Percentiles rank a stretch among this genome's conserved stretches.
Conservation (phyloP, 2,888 invertebrate species). For the Germaria angustata region DNA sequence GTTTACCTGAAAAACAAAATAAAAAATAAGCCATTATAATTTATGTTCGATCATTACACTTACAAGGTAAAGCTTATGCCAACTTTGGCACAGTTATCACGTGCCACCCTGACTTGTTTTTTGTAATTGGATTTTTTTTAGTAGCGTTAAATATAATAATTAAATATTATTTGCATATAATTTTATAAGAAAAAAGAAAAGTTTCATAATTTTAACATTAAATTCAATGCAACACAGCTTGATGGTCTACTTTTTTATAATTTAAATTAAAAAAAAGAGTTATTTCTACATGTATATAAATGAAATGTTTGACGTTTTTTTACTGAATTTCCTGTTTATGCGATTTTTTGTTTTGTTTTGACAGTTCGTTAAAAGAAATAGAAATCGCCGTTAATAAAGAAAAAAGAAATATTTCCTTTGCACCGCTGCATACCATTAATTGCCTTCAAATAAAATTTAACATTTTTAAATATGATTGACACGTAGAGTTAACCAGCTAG, state of each 20-base stretch:
- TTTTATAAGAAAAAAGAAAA: conserved; percentile 9
- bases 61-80: conserved; percentile 23
- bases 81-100: conserved; percentile 57
- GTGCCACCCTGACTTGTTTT: conserved; percentile 57
- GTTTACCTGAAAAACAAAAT: conserved; percentile 38
- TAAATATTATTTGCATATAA: conserved; percentile 58
- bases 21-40: conserved; percentile 5
- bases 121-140: conserved; percentile 19
- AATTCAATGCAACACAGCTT: conserved; percentile 28
- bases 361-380: background rate
- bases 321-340: conserved; percentile 54
- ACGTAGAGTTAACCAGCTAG: conserved; percentile 41
- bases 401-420: conserved; percentile 17
- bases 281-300: conserved; percentile 26
- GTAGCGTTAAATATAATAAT: conserved; percentile 53
- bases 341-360: background rate
- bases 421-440: conserved; percentile 34
- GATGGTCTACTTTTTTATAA: conserved; percentile 36
- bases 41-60: conserved; percentile 18
- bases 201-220: conserved; percentile 25
- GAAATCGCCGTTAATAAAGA: background rate
- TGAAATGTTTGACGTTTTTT: conserved; percentile 12
- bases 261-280: background rate
- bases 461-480: conserved; percentile 57
- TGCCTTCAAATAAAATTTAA: conserved; percentile 46